Conservation (phyloP, 1,140 invertebrate species). For the Belonocnema kinseyi region DNA sequence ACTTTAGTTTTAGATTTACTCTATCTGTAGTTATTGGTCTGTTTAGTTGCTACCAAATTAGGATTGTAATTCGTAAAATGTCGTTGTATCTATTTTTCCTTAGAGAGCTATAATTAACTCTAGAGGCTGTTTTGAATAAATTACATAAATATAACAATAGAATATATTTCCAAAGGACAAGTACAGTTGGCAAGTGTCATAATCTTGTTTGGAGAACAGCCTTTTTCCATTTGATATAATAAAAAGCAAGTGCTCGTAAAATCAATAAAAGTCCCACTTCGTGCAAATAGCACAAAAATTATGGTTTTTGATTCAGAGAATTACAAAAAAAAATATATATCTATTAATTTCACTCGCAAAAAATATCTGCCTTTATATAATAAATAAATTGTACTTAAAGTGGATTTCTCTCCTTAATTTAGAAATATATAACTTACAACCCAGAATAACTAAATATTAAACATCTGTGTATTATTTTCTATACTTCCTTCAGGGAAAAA, state of each 20-base stretch:
- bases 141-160: too few relatives aligned
- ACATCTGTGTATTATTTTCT: background rate
- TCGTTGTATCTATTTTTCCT: too few relatives aligned
- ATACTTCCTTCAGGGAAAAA: background rate
- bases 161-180: too few relatives aligned
- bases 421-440: background rate
- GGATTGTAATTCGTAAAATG: too few relatives aligned
- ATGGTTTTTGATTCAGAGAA: background rate
- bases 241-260: background rate
- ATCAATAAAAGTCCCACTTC: background rate
- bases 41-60: too few relatives aligned
- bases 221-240: background rate
- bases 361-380: background rate
- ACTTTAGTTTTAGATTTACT: too few relatives aligned
- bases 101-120: too few relatives aligned
- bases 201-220: background rate
- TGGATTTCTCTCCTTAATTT: background rate
- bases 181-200: too few relatives aligned
- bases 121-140: too few relatives aligned
- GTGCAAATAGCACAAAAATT: background rate
- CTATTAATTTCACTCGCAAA: background rate
- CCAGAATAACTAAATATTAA: background rate
- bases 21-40: too few relatives aligned
- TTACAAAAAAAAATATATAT: background rate
- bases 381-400: background rate